Conservation (phyloP, 2,113 vertebrate species). For the Actinemys pallida region DNA sequence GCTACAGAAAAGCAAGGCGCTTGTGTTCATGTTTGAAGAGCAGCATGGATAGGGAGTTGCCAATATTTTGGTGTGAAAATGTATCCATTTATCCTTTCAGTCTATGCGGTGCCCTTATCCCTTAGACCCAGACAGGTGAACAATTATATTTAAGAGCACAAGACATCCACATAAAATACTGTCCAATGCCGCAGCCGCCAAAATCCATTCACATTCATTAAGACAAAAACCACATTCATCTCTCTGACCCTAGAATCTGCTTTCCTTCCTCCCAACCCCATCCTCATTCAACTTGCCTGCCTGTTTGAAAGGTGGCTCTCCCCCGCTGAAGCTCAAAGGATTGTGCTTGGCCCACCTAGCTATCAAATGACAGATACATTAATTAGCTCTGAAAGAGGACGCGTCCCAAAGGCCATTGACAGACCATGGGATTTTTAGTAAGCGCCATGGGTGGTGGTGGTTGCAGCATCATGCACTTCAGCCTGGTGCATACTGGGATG, state of each 20-base stretch:
- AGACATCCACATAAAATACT: background rate
- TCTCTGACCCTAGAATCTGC: background rate
- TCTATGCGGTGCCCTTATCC: background rate
- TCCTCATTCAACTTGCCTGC: background rate
- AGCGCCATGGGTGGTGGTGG: background rate
- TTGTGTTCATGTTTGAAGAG: no score
- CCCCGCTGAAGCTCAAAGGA: background rate
- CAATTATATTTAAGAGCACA: background rate
- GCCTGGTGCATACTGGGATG: background rate
- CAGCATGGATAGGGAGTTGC: background rate
- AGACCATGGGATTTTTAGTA: background rate
- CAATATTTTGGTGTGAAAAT: background rate
- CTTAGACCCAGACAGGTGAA: conserved; percentile 9
- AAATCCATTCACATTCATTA: conserved; percentile 38
- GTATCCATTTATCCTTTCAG: background rate
- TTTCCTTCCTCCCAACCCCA: background rate
- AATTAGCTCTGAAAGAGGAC: conserved; percentile 41
- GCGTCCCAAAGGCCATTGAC: conserved; percentile 21
- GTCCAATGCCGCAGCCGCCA: background rate
- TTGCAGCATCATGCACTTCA: background rate
- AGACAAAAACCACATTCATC: background rate
- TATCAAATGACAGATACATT: conserved; percentile 51
- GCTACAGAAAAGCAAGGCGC: no score
- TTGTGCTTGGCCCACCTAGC: background rate
- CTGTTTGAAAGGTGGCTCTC: conserved; percentile 21